A percentile compares a stretch with the other conserved stretches of the same genome.
phyloP scores from a whole-genome alignment of 2,113 vertebrate genomes.

The Edolisoma coerulescens region DNA sequence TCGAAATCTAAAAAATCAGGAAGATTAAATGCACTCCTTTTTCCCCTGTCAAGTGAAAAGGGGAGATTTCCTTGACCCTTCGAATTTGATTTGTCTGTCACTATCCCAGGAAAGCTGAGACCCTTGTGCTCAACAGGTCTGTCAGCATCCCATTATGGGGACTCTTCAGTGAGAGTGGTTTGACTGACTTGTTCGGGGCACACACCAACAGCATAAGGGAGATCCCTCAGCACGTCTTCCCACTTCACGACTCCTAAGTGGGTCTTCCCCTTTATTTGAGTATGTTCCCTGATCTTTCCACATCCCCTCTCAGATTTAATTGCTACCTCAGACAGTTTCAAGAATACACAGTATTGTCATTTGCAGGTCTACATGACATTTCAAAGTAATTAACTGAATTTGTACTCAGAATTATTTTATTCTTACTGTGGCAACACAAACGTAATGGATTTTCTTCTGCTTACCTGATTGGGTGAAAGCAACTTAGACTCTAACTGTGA shows the following conservation, averaged over 20 bases:
- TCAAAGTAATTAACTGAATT: not conserved
- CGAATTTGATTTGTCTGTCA: not conserved
- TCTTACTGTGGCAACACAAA: not conserved
- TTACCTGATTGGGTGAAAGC: not conserved
- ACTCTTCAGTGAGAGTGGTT: not conserved
- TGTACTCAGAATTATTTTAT: not conserved
- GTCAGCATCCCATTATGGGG: too few species aligned
- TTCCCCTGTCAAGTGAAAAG: not conserved
- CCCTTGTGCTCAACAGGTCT: not conserved
- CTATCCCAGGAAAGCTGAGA: not conserved
- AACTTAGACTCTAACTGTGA: not conserved
- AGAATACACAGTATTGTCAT: not conserved
- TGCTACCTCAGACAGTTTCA: not conserved
- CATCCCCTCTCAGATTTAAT: not conserved
- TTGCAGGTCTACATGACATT: not conserved
- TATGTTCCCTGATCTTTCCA: not conserved
- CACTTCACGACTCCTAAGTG: not conserved
- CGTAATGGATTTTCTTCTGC: not conserved
- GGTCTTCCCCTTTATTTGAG: too few species aligned
- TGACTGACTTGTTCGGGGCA: too few species aligned
- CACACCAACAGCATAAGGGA: not conserved
- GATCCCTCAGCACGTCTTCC: not conserved
- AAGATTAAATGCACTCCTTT: not conserved
- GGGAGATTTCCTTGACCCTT: not conserved
- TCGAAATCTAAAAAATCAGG: not conserved